Percentiles rank a stretch among this genome's conserved stretches.
phyloP scores from a whole-genome alignment of 2,113 vertebrate genomes.

The Rhadina sibilatrix region DNA sequence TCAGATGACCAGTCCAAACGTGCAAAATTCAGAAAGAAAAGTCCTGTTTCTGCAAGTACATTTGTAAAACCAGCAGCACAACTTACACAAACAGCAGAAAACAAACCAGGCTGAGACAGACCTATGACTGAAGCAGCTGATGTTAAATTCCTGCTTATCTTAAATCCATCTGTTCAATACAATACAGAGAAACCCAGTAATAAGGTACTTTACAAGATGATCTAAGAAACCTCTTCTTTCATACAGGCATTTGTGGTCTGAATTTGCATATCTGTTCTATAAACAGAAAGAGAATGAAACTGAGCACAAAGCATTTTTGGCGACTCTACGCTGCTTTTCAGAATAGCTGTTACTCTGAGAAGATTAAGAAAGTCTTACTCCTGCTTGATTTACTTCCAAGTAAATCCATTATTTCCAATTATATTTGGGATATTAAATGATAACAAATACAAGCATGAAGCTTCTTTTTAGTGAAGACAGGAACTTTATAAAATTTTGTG shows the following conservation, averaged over 20 bases:
- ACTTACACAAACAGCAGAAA: background rate
- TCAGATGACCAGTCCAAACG: background rate
- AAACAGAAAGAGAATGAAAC: background rate
- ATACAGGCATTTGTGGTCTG: background rate
- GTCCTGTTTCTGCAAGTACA: background rate
- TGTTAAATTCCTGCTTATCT: background rate
- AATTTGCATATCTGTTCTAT: background rate
- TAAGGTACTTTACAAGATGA: background rate
- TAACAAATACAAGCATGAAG: background rate
- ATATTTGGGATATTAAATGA: background rate
- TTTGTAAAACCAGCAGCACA: background rate
- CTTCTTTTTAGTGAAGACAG: background rate
- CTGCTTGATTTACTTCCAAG: background rate
- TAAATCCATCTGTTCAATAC: background rate
- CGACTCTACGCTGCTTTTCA: rapidly evolving
- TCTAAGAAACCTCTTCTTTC: background rate
- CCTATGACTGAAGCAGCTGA: background rate
- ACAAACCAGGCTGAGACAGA: background rate
- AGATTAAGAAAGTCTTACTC: background rate
- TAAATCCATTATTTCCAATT: background rate
- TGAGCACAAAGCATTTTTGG: background rate
- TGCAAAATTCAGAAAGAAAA: background rate
- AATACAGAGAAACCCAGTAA: background rate
- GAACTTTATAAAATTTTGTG: background rate
- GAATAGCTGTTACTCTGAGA: background rate